Evolutionary conservation across 2,888 invertebrate species (phyloP), one percentile per base, ranked within the genome.

Genomic region (Tortrix viridana): DNA sequence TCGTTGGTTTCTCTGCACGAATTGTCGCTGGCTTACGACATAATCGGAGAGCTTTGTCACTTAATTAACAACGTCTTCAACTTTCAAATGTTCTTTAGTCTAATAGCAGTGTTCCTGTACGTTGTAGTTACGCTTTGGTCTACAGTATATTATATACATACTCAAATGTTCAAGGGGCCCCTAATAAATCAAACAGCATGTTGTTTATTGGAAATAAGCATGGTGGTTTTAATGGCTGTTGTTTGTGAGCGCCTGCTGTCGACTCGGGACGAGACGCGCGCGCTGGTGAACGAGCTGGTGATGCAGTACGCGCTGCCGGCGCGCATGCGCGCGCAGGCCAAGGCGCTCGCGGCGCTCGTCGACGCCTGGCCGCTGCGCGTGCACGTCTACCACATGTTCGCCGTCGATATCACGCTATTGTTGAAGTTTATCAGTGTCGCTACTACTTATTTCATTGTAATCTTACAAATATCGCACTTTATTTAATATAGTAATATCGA

Each of bases 391-490:
- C 82, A 86, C 59, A 84, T 89, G 83, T 84, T 87, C 66, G 76
- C 81, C 5, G 77, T 89, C 1, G 85, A 89, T 66, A 79, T 88
- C 20, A 84, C 84, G 1, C 68, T 89, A 4, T 81, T 88, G 72
- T 71, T 88, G 9, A 88, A 87, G 56, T 89, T 87, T 63, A 79
- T 88, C 49, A 87, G 85, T 66, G 81, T 88, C 4, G 81, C 86
- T 14, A 85, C 88, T 0, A 86, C 88, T 0, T 89, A 87, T 68
- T 77, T 88, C 53, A 86, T 89, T 71, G 79, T 89, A 20, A 81
- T 87, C 32, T 80, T 89, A 67, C 89, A 89, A 73, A 72, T 86
- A 44, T 81, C 81, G 49, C 83, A 86, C 69, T 81, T 85, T 65
- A 50, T 78, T 37, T 82, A 74, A 79, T 7, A 52, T 9, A 26